Evolutionary conservation across 1,140 invertebrate genomes (phyloP).

Genomic region (Neodiprion pinetum): DNA sequence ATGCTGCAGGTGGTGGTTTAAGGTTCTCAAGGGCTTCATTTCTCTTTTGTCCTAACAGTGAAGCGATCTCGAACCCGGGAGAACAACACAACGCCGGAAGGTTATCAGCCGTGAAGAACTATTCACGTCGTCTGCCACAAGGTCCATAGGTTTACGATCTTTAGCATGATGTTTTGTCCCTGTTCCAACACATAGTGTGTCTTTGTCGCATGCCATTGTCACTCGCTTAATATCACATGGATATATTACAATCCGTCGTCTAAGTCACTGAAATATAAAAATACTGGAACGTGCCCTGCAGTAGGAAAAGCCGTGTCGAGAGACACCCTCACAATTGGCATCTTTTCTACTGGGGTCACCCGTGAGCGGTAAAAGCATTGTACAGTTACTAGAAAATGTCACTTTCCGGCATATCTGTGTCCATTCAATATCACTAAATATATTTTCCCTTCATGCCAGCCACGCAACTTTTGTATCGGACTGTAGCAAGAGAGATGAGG

Average conservation of each 20-base stretch:
- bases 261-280: constrained; percentile 6
- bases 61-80: constrained; percentile 68
- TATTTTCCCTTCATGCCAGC: no score
- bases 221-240: no score
- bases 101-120: constrained; percentile 58
- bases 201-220: neutral
- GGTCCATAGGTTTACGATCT: constrained; percentile 41
- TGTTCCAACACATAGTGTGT: neutral
- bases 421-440: no score
- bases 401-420: no score
- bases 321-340: no score
- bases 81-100: constrained; percentile 61
- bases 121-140: constrained; percentile 48
- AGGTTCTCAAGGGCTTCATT: constrained; percentile 1
- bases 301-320: no score
- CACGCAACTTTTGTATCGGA: no score
- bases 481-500: no score
- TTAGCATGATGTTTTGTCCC: constrained; percentile 29
- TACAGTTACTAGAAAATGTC: no score
- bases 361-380: no score
- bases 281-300: neutral
- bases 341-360: no score
- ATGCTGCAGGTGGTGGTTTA: neutral
- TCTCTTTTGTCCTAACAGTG: constrained; percentile 51
- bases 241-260: neutral